These are phyloP conservation scores for Anser cygnoides DNA, from an alignment of 2,113 vertebrate genomes.

Conservation along the genomic window DNA sequence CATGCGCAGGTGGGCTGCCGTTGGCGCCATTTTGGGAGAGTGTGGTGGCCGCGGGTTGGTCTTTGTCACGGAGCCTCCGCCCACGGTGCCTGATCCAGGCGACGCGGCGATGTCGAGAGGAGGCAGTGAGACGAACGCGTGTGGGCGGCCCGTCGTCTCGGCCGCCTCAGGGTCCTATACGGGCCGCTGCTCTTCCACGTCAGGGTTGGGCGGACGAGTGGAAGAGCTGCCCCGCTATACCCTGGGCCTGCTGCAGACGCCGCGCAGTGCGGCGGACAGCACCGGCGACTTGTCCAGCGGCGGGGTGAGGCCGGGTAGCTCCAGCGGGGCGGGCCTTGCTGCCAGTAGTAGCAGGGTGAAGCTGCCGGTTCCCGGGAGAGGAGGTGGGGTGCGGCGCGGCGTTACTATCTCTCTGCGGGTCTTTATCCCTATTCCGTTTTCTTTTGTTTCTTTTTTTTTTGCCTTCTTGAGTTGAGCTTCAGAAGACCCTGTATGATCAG, in stretches of 20 bases:
- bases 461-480: rapidly evolving
- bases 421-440: no score
- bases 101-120: rapidly evolving
- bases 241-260: constrained; percentile 55
- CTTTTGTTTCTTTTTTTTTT: no score
- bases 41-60: rapidly evolving
- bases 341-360: rapidly evolving
- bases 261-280: neutral
- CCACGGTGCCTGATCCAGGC: rapidly evolving
- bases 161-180: neutral
- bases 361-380: neutral
- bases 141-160: rapidly evolving
- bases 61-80: rapidly evolving
- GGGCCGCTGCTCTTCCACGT: neutral
- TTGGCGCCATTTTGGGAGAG: neutral
- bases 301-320: neutral
- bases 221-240: neutral
- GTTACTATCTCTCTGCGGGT: rapidly evolving
- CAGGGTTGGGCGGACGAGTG: neutral
- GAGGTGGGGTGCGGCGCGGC: neutral
- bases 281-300: neutral
- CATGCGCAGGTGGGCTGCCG: rapidly evolving
- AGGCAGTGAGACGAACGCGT: rapidly evolving
- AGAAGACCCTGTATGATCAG: neutral
- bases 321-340: neutral